Evolutionary conservation across 2,797 vertebrate genomes (phyloP).

Genomic region (Sorex maritimensis): DNA sequence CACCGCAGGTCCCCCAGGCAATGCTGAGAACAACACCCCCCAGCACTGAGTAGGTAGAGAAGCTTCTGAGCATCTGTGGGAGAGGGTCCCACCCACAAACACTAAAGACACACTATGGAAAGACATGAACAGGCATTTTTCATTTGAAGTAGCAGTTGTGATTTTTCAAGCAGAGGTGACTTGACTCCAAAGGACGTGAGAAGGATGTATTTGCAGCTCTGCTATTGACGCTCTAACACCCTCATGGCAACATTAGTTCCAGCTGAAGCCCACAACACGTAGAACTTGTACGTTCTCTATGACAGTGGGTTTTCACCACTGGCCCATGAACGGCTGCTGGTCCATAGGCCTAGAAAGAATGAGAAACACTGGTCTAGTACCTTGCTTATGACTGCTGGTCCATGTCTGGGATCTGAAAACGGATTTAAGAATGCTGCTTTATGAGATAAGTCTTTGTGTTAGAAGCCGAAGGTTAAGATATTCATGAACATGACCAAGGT

Average conservation of each 20-base stretch:
- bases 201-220: not conserved
- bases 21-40: no score
- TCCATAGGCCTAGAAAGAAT: no score
- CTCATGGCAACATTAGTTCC: not conserved
- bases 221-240: not conserved
- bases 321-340: no score
- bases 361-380: no score
- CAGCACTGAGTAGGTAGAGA: no score
- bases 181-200: not conserved
- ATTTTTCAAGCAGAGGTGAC: slow-evolving; percentile 10
- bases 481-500: not conserved
- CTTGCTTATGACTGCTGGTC: no score
- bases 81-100: no score
- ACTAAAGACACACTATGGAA: not conserved
- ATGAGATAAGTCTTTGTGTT: not conserved
- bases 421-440: no score
- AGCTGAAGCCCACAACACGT: not conserved
- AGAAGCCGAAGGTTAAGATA: not conserved
- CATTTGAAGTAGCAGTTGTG: not conserved
- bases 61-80: no score
- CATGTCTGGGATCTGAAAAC: no score
- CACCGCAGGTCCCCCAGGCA: no score
- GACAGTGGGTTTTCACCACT: no score
- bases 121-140: not conserved
- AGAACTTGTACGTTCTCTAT: not conserved